Percentiles rank a stretch among this genome's conserved stretches.
These are phyloP conservation scores for Darevskia mixta DNA, from an alignment of 2,797 vertebrate species.

Conservation along the genomic window DNA sequence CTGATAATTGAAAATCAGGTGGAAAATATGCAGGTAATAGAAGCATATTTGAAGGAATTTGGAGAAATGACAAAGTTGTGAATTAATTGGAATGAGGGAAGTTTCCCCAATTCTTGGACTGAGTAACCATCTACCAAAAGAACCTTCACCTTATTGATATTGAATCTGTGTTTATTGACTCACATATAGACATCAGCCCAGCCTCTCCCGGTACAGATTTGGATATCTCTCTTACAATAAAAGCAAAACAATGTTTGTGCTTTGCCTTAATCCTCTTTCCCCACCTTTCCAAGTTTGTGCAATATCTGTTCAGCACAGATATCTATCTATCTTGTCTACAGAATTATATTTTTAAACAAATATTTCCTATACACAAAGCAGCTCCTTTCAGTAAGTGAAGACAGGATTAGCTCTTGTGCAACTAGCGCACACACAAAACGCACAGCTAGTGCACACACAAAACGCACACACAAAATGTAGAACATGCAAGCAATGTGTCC, in stretches of 20 bases:
- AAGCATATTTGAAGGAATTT: too few species aligned
- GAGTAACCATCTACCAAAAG: too few species aligned
- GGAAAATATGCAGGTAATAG: too few species aligned
- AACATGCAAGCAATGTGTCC: neutral
- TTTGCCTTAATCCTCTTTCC: neutral
- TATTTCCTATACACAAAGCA: neutral
- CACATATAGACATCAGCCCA: neutral
- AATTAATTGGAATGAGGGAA: too few species aligned
- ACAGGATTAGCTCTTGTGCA: neutral
- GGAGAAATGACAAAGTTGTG: too few species aligned
- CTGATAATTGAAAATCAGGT: too few species aligned
- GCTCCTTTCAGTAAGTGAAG: neutral
- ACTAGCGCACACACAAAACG: neutral
- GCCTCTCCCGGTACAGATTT: neutral
- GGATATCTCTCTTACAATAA: neutral
- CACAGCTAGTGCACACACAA: neutral
- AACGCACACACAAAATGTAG: neutral
- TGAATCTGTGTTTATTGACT: too few species aligned
- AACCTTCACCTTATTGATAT: too few species aligned
- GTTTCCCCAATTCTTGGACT: too few species aligned
- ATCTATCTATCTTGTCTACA: neutral
- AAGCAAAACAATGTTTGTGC: neutral
- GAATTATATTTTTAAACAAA: neutral
- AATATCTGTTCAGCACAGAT: neutral
- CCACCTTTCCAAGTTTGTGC: neutral